Evolutionary conservation across 1,140 invertebrate genomes (phyloP), one percentile per base, ranked within the genome.

Genomic region (Hestina assimilis): DNA sequence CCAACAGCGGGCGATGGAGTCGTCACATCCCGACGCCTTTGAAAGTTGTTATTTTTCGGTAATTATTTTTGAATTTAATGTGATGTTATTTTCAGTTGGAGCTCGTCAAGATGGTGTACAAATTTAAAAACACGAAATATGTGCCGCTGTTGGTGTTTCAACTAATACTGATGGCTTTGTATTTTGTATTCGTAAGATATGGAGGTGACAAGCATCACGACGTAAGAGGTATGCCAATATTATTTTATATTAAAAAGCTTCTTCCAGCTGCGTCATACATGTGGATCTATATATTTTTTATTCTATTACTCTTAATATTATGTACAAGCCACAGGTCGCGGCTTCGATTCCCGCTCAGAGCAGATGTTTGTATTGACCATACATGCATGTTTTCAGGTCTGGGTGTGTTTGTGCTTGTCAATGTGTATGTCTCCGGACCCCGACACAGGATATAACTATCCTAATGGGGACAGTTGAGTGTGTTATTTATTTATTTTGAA

Each of bases 91-190:
- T 46, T 46, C 42, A 55, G 31, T 11, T 31, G 29, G 23, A 41
- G 24, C 9, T 21, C 15, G 23, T 45, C 40, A 69, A 57, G 31
- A 80, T 83, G 78, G 59, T 72, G 48, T 41, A 66, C 8, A 83
- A 78, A 47, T 62, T 65, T 6, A 31, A 56, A 3, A 63, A 61
- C 2, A 61, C 75, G 59, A 80, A 77, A 56, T 84, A 79, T 45
- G 20, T 66, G 26, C 75, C 81, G 7, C 43, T 84, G 33, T 45
- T 84, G 59, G 63, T 70, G 26, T 79, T 84, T 29, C 79, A 84
- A 47, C 15, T 84, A 9, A 31, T 84, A 8, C 59, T 84, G 4
- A 71, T 79, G 77, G 62, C 59, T 3, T 38, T 84, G 5, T 84
- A 63, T 48, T 77, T 81, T 45, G 26, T 77, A 15, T 84, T 84